Conservation (phyloP, 2,113 vertebrate genomes). For the Scartelaos histophorus region DNA sequence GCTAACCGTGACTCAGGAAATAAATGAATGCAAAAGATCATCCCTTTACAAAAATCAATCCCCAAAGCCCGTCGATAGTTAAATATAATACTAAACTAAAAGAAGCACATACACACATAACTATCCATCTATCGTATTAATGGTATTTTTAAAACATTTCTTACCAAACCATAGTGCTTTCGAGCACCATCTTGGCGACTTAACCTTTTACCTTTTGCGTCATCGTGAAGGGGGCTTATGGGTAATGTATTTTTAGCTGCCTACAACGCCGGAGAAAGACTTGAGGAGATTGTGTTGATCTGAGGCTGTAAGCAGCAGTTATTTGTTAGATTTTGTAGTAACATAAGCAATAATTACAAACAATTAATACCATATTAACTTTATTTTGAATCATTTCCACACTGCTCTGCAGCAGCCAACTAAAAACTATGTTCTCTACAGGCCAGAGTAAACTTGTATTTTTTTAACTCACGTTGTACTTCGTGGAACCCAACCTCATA, state of each 20-base stretch:
- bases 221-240: slow-evolving; percentile 36
- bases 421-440: too few species aligned
- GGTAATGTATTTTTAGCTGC: slow-evolving; percentile 41
- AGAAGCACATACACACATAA: neutral
- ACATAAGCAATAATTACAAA: too few species aligned
- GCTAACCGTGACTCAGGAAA: slow-evolving; percentile 64
- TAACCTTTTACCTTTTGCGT: slow-evolving; percentile 27
- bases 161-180: slow-evolving; percentile 94
- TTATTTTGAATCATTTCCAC: too few species aligned
- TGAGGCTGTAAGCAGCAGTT: too few species aligned
- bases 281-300: too few species aligned
- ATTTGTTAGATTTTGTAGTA: too few species aligned
- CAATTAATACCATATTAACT: too few species aligned
- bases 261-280: neutral
- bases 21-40: neutral
- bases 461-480: too few species aligned
- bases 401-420: too few species aligned
- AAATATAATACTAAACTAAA: neutral
- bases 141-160: slow-evolving; percentile 22
- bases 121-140: neutral
- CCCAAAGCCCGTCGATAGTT: neutral
- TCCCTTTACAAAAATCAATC: neutral
- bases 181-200: slow-evolving; percentile 83
- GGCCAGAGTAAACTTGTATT: too few species aligned
- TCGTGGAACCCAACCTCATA: neutral